Conservation (phyloP, 2,888 invertebrate species). For the Vannuccia rotundouncinata region DNA sequence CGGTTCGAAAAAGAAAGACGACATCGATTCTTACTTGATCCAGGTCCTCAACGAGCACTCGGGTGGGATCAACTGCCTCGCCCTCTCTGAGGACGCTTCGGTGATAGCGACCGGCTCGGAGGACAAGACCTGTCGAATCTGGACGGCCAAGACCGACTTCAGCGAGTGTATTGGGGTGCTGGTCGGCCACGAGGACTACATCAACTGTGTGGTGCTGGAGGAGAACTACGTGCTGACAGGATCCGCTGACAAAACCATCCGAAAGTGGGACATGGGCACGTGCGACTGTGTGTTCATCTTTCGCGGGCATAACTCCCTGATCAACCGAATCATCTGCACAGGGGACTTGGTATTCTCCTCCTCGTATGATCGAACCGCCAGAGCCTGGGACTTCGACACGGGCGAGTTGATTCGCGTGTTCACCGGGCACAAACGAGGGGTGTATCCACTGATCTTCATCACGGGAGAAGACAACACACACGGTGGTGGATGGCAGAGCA, state of each 20-base stretch:
- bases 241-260: slow-evolving; percentile 58
- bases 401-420: slow-evolving; percentile 55
- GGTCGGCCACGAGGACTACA: slow-evolving; percentile 57
- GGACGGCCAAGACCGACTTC: slow-evolving; percentile 57
- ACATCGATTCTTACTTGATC: slow-evolving; percentile 44
- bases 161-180: slow-evolving; percentile 59
- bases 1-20: slow-evolving; percentile 45
- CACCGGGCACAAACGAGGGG: slow-evolving; percentile 58
- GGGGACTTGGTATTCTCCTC: slow-evolving; percentile 56
- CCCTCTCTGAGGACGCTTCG: slow-evolving; percentile 58
- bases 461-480: slow-evolving; percentile 54
- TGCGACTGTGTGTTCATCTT: slow-evolving; percentile 58
- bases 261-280: slow-evolving; percentile 59
- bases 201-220: slow-evolving; percentile 57
- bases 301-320: slow-evolving; percentile 56
- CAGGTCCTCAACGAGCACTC: slow-evolving; percentile 55
- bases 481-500: slow-evolving; percentile 41
- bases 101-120: slow-evolving; percentile 59
- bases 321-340: slow-evolving; percentile 58
- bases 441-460: slow-evolving; percentile 59
- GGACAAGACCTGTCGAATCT: slow-evolving; percentile 58
- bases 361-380: slow-evolving; percentile 53
- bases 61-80: slow-evolving; percentile 59
- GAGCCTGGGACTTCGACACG: slow-evolving; percentile 59
- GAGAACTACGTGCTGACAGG: slow-evolving; percentile 59